Evolutionary conservation across 2,888 invertebrate genomes (phyloP).

Genomic region (Gastrophysa polygoni): DNA sequence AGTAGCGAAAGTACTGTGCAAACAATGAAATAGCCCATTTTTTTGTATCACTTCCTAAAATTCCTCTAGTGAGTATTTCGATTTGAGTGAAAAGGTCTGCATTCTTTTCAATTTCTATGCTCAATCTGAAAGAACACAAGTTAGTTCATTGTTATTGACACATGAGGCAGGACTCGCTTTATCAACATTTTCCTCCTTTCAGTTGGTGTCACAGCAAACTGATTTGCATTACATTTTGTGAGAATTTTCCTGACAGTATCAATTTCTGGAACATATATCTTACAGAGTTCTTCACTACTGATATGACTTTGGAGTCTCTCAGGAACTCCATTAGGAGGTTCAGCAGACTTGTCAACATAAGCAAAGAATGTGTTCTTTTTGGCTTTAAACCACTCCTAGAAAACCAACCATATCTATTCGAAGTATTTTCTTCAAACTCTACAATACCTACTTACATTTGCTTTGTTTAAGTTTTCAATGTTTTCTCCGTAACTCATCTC

Average conservation of each 20-base stretch:
- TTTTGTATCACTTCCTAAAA: conserved; percentile 53
- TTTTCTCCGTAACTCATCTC: conserved; percentile 50
- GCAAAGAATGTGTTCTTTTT: conserved; percentile 38
- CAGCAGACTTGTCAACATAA: conserved; percentile 32
- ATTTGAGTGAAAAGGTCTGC: conserved; percentile 58
- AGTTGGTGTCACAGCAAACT: conserved; percentile 31
- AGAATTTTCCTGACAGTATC: conserved; percentile 45
- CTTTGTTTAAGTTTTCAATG: conserved; percentile 42
- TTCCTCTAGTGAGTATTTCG: conserved; percentile 49
- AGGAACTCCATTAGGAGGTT: conserved; percentile 25
- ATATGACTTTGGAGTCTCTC: conserved; percentile 26
- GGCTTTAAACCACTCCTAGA: conserved; percentile 48
- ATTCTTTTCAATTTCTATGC: conserved; percentile 60
- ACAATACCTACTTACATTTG: conserved; percentile 41
- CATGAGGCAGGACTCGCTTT: conserved; percentile 38
- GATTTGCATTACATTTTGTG: conserved; percentile 27
- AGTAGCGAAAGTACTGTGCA: conserved; percentile 60
- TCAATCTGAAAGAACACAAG: conserved; percentile 53
- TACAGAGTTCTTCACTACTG: conserved; percentile 29
- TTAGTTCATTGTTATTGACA: conserved; percentile 10
- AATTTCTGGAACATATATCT: conserved; percentile 34
- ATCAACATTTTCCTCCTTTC: conserved; percentile 46
- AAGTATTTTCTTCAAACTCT: neutral
- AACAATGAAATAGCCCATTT: conserved; percentile 57
- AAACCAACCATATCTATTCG: conserved; percentile 17